These are phyloP conservation scores for Zosterops hypoxanthus DNA, from an alignment of 2,113 vertebrate genomes.

Conservation along the genomic window DNA sequence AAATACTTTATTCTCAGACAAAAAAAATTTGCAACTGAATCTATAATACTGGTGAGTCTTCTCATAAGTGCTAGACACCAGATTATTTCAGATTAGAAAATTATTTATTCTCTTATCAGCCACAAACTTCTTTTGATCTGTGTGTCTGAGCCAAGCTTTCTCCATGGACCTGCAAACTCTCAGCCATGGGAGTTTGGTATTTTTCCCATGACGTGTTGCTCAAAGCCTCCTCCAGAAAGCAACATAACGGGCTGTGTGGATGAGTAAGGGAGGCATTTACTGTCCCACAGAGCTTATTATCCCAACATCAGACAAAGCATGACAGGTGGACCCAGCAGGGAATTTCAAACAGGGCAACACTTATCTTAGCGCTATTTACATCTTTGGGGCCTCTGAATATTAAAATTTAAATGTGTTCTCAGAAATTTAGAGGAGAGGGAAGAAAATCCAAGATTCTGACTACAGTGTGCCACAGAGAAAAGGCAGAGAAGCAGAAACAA, in stretches of 20 bases:
- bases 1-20: neutral
- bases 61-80: neutral
- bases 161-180: neutral
- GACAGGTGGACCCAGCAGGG: constrained; percentile 6
- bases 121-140: neutral
- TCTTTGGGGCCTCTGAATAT: neutral
- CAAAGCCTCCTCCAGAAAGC: neutral
- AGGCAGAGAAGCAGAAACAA: neutral
- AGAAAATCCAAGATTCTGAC: neutral
- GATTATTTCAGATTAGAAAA: neutral
- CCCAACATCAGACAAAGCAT: neutral
- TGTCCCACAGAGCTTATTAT: neutral
- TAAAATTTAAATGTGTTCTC: neutral
- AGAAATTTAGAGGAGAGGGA: neutral
- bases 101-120: neutral
- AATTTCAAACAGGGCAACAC: neutral
- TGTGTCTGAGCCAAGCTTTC: neutral
- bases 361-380: neutral
- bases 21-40: neutral
- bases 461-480: neutral
- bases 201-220: neutral
- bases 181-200: neutral
- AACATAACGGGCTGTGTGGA: neutral
- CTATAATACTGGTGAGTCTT: neutral
- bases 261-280: neutral